Evolutionary conservation across 1,140 invertebrate species (phyloP), one percentile per base, ranked within the genome.

Genomic region (Lethocerus indicus): DNA sequence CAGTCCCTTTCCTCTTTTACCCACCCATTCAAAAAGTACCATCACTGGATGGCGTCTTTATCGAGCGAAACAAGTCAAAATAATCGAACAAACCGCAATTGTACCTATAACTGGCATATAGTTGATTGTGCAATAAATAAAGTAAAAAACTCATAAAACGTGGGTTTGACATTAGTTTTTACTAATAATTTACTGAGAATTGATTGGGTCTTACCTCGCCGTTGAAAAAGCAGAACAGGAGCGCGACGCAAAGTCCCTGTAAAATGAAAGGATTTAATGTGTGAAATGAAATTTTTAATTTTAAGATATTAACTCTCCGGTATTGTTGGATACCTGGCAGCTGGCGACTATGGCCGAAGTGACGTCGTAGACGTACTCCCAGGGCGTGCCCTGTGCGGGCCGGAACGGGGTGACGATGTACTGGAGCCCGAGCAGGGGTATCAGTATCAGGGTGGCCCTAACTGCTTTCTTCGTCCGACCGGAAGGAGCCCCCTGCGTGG

Each of bases 141-240:
- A n/a, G n/a, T n/a, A n/a, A n/a, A n/a, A n/a, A n/a, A n/a, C n/a
- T n/a, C n/a, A n/a, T n/a, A n/a, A n/a, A n/a, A n/a, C n/a, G n/a
- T n/a, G n/a, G n/a, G n/a, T n/a, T n/a, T n/a, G n/a, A n/a, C n/a
- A 23, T 27, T 39, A 12, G 23, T 39, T 20, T 12, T 1, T 39
- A 13, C 23, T 39, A 39, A 20, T 39, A 39, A 39, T 39, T 23
- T 46, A 28, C 14, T n/a, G 14, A 21, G 23, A 44, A 43, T 44
- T 18, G 37, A 46, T 21, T 20, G 23, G 3, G 24, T 16, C 64
- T 71, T 67, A 91, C 90, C 76, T 94, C 88, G 53, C 88, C 87
- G 61, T 96, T 96, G 67, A 82, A 89, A 71, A 94, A 95, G 63
- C 90, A 96, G 66, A 93, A 94, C 5, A 96, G 72, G 26, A 88